Percentiles rank a stretch among this genome's conserved stretches.
Evolutionary conservation across 2,797 vertebrate genomes (phyloP).

Genomic region (Scarus forsteni): DNA sequence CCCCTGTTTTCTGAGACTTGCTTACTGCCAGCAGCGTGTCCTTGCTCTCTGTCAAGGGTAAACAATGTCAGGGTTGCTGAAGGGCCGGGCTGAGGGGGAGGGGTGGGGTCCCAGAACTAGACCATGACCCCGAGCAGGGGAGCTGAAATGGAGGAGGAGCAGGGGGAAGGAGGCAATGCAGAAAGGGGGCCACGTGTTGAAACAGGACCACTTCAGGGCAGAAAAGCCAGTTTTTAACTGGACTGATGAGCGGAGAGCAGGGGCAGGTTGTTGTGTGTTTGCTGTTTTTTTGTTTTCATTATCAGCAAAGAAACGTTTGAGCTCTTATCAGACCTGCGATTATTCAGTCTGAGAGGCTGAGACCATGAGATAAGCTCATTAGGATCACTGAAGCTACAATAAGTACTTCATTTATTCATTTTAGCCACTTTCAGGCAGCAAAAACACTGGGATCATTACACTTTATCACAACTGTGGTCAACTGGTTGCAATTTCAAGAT

Average conservation of each 20-base stretch:
- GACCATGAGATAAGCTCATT: too few relatives aligned
- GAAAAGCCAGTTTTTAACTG: slow-evolving; percentile 9
- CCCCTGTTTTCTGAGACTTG: slow-evolving; percentile 66
- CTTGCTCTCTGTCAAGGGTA: slow-evolving; percentile 80
- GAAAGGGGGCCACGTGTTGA: slow-evolving; percentile 9
- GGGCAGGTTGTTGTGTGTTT: slow-evolving; percentile 14
- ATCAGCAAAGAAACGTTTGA: background rate
- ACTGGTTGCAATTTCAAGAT: background rate
- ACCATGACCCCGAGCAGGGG: slow-evolving; percentile 39
- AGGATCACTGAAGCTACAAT: too few relatives aligned
- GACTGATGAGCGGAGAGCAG: background rate
- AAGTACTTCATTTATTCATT: too few relatives aligned
- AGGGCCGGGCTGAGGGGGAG: slow-evolving; percentile 39
- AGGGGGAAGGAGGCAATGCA: background rate
- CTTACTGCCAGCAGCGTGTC: slow-evolving; percentile 60
- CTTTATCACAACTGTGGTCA: too few relatives aligned
- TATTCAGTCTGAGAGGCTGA: too few relatives aligned
- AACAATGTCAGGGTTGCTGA: slow-evolving; percentile 71
- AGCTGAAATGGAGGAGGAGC: slow-evolving; percentile 32
- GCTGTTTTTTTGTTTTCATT: slow-evolving; percentile 6
- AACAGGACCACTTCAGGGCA: slow-evolving; percentile 50
- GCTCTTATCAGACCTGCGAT: slow-evolving; percentile 7
- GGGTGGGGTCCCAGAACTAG: slow-evolving; percentile 57
- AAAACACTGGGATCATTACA: too few relatives aligned
- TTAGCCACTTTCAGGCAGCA: too few relatives aligned